A percentile compares a stretch with the other conserved stretches of the same genome.
Conservation (phyloP, 1,140 invertebrate genomes). For the Hypsibius dujardini region DNA sequence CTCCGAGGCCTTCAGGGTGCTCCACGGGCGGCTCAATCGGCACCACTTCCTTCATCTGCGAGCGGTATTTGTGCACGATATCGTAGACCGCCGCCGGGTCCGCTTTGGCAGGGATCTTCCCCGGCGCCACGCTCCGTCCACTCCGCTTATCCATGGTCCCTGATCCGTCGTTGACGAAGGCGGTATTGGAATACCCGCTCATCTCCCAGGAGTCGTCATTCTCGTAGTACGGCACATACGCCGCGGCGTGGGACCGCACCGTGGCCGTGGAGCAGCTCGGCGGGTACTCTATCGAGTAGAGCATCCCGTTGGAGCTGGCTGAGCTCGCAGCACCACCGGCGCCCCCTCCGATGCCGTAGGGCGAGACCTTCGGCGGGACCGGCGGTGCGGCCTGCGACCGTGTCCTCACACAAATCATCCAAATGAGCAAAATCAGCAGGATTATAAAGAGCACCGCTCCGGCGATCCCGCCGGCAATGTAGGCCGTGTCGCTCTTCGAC, state of each 20-base stretch:
- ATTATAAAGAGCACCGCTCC: background rate
- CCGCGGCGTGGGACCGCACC: background rate
- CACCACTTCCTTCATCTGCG: background rate
- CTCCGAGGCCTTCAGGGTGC: no score
- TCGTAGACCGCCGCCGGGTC: background rate
- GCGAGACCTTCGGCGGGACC: background rate
- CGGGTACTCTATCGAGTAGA: background rate
- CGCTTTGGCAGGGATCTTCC: background rate
- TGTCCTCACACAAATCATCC: background rate
- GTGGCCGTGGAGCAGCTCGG: background rate
- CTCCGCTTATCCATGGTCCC: background rate
- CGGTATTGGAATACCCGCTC: slow-evolving; percentile 4
- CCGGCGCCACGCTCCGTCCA: background rate
- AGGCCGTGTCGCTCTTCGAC: slow-evolving; percentile 79
- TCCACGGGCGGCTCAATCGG: background rate
- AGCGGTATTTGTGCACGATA: background rate
- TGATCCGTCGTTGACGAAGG: background rate
- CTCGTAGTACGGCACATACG: background rate
- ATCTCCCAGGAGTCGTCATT: background rate
- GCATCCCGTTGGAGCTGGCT: background rate
- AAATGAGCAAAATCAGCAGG: background rate
- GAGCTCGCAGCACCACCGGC: no score
- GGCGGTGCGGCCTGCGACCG: background rate
- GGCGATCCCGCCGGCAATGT: slow-evolving; percentile 35
- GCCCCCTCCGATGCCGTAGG: no score